phyloP scores from a whole-genome alignment of 2,888 invertebrate species.

The Eupithecia vulgata region DNA sequence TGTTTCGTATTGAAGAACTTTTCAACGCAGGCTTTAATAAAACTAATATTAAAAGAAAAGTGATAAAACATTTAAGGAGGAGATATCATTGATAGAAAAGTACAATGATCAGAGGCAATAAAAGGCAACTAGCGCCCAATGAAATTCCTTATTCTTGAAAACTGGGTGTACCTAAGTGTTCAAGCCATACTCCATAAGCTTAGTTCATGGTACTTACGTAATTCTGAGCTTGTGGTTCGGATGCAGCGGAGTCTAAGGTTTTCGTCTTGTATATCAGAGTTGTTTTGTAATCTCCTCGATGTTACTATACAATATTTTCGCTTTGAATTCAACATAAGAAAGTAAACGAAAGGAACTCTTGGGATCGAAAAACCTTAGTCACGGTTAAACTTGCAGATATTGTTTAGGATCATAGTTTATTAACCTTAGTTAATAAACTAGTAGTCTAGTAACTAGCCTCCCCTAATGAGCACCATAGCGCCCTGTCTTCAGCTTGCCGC shows the following conservation, averaged over 20 bases:
- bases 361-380: not conserved
- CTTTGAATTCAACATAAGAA: not conserved
- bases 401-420: not conserved
- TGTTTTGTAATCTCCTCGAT: constrained; percentile 13
- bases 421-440: too few relatives aligned
- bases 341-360: not conserved
- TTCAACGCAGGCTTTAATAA: not conserved
- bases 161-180: not conserved
- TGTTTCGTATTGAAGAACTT: not conserved
- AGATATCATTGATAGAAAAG: too few relatives aligned
- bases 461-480: too few relatives aligned
- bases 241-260: constrained; percentile 22
- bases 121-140: not conserved
- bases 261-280: constrained; percentile 23
- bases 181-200: constrained; percentile 8
- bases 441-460: too few relatives aligned
- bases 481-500: too few relatives aligned
- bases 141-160: not conserved
- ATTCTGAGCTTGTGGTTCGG: constrained; percentile 21
- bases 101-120: not conserved
- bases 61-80: too few relatives aligned
- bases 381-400: not conserved
- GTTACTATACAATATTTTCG: not conserved
- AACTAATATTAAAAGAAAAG: not conserved
- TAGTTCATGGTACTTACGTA: constrained; percentile 10